phyloP scores from a whole-genome alignment of 2,113 vertebrate species.

The Varanus komodoensis region DNA sequence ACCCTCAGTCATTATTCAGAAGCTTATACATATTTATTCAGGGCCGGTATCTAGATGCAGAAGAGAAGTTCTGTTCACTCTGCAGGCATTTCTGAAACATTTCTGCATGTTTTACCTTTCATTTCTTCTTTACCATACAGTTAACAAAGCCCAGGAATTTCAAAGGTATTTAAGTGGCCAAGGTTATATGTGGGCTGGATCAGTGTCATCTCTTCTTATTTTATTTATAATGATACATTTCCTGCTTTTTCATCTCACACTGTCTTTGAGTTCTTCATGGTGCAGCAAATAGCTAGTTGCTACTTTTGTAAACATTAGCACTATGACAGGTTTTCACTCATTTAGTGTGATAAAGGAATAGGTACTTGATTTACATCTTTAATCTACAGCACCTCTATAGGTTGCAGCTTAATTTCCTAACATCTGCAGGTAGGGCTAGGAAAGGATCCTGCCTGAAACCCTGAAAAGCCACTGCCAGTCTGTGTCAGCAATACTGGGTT shows the following conservation, averaged over 20 bases:
- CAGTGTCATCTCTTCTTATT: constrained; percentile 15
- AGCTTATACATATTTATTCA: not conserved
- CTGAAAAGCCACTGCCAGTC: too few relatives aligned
- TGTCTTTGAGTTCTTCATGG: not conserved
- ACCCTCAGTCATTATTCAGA: constrained; percentile 1
- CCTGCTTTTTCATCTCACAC: constrained; percentile 4
- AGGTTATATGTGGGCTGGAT: not conserved
- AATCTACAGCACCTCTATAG: not conserved
- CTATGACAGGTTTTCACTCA: not conserved
- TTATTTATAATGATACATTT: not conserved
- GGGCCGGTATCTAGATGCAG: not conserved
- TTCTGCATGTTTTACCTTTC: not conserved
- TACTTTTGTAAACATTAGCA: not conserved
- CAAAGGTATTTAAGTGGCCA: not conserved
- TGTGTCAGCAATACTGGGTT: too few relatives aligned
- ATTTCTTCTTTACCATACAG: not conserved
- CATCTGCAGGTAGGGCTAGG: too few relatives aligned
- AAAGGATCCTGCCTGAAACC: too few relatives aligned
- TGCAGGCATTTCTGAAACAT: not conserved
- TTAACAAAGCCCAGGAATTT: not conserved
- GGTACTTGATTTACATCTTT: not conserved
- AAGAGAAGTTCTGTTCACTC: not conserved
- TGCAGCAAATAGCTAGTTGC: not conserved
- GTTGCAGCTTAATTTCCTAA: too few relatives aligned
- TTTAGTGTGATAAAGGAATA: too few relatives aligned